A percentile compares a stretch with the other conserved stretches of the same genome.
phyloP scores from a whole-genome alignment of 2,888 invertebrate genomes.

The Pterostichus madidus region DNA sequence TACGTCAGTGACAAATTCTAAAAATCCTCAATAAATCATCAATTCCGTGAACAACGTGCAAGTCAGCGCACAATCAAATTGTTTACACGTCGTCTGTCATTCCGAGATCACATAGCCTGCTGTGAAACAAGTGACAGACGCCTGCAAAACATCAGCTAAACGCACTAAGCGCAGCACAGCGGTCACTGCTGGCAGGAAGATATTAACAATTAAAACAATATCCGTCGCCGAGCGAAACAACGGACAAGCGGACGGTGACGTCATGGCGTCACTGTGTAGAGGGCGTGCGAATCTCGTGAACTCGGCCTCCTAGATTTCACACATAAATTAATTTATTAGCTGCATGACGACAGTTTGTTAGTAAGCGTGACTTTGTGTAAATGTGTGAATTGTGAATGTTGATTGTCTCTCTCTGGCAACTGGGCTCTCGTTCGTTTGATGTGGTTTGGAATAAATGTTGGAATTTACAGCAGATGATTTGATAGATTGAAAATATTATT shows the following conservation, averaged over 20 bases:
- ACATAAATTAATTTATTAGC: conserved; percentile 63
- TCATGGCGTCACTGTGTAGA: conserved; percentile 59
- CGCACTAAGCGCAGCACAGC: conserved; percentile 3
- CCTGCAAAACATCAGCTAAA: conserved; percentile 22
- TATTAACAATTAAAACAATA: conserved; percentile 61
- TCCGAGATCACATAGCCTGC: conserved; percentile 7
- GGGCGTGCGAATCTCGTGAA: conserved; percentile 68
- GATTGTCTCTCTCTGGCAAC: no score
- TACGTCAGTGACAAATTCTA: background rate
- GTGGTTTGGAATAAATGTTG: no score
- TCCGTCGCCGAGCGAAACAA: conserved; percentile 50
- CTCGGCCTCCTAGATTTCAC: conserved; percentile 67
- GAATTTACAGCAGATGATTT: no score
- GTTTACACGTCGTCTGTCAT: conserved; percentile 32
- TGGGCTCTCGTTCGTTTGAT: no score
- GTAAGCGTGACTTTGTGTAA: conserved; percentile 49
- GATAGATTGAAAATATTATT: no score
- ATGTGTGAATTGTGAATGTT: conserved; percentile 26
- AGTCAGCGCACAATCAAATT: conserved; percentile 30
- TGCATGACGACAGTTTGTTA: conserved; percentile 56
- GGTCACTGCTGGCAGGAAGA: conserved; percentile 55
- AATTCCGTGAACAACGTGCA: background rate
- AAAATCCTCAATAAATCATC: background rate
- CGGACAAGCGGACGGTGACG: conserved; percentile 53
- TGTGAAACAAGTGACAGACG: conserved; percentile 24